A percentile compares a stretch with the other conserved stretches of the same genome.
Conservation (phyloP, 2,888 invertebrate species). For the Tridacna gigas region DNA sequence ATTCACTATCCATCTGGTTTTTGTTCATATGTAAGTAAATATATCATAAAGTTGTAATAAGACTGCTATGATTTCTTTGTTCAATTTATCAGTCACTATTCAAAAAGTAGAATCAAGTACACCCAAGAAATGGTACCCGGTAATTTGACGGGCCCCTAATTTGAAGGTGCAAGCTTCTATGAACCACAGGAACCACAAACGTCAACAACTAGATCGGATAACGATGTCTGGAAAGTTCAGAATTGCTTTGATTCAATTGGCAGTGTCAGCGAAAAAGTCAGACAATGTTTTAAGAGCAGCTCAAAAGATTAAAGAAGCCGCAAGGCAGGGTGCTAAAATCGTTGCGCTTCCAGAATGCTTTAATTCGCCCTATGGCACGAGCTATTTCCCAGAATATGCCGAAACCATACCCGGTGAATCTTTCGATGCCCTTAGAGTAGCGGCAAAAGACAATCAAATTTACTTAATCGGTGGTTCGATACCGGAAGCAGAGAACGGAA, state of each 20-base stretch:
- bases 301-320: constrained; percentile 90
- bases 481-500: constrained; percentile 90
- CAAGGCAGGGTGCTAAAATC: constrained; percentile 87
- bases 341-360: constrained; percentile 94
- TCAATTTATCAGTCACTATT: too few species aligned
- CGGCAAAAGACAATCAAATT: constrained; percentile 91
- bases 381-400: constrained; percentile 93
- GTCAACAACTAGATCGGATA: neutral
- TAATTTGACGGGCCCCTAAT: too few species aligned
- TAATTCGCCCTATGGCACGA: constrained; percentile 94
- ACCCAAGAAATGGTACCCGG: too few species aligned
- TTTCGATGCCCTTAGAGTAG: constrained; percentile 89
- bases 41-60: too few species aligned
- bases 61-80: too few species aligned
- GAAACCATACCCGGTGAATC: constrained; percentile 94
- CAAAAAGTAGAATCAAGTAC: too few species aligned
- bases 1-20: too few species aligned
- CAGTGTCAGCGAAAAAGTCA: constrained; percentile 90
- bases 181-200: too few species aligned
- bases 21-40: too few species aligned
- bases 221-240: constrained; percentile 85
- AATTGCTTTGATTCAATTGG: constrained; percentile 93
- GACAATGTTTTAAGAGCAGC: constrained; percentile 91
- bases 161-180: too few species aligned
- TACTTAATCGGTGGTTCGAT: constrained; percentile 96